Evolutionary conservation across 2,797 vertebrate species (phyloP), one percentile per base, ranked within the genome.

Genomic region (Esox masquinongy): DNA sequence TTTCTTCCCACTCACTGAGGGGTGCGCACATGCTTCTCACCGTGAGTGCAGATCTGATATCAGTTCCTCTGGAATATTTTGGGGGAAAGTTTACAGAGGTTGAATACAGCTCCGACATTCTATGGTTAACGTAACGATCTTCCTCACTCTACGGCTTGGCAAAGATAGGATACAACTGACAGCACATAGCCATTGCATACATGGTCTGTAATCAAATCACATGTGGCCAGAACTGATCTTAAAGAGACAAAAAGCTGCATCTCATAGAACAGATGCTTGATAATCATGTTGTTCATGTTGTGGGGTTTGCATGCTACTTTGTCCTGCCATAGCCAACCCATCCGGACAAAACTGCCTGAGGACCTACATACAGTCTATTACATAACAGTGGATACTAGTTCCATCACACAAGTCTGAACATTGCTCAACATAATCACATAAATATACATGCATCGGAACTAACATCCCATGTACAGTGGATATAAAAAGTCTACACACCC

Each of bases 251-350:
- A 79, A 78, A 3, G 1, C 71, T 74, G 68, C 80, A 61, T 77
- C 75, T 84, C 76, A 83, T 83, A 79, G 69, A 15, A 9, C 68
- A 71, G 5, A 9, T 76, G 79, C 83, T 83, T 73, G 75, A 84
- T 78, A 68, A 74, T 77, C 84, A 82, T 88, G 78, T 77, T 78
- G 79, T 80, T 77, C 84, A 82, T 89, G 78, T 75, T 77, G 79
- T 80, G 74, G 77, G 82, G 79, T 88, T 89, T 80, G 68, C 61
- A 84, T 83, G 82, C 19, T 83, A 82, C 83, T 86, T 86, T 85
- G 85, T 88, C 78, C 79, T 74, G 80, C 17, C 56, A 75, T 80
- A 82, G 75, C 63, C 79, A 66, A 88, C 83, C 83, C 85, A 81
- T 79, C 79, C 72, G 76, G 70, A 81, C 73, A 29, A 68, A 68